These are phyloP conservation scores for Prionailurus viverrinus DNA, from an alignment of 2,113 vertebrate species.

Conservation along the genomic window DNA sequence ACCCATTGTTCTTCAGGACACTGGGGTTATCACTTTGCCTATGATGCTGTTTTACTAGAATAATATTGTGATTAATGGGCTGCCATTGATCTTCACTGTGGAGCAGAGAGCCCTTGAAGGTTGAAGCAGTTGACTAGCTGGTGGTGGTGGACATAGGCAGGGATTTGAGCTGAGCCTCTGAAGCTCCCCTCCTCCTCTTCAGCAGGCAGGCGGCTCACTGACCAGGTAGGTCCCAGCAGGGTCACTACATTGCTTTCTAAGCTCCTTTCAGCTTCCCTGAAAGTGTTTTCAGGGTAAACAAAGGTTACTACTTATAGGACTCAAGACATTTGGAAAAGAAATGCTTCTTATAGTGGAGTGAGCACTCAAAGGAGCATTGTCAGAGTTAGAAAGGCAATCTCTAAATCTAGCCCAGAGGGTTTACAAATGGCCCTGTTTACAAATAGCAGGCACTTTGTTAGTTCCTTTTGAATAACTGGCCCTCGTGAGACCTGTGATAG, in stretches of 20 bases:
- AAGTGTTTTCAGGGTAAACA: slow-evolving; percentile 75
- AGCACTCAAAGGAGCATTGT: slow-evolving; percentile 69
- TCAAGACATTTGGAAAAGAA: slow-evolving; percentile 75
- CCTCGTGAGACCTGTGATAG: slow-evolving; percentile 56
- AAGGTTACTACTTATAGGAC: slow-evolving; percentile 78
- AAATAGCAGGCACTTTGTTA: slow-evolving; percentile 81
- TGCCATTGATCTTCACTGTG: slow-evolving; percentile 7
- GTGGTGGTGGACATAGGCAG: background rate
- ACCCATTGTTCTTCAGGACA: slow-evolving; percentile 21
- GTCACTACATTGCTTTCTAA: slow-evolving; percentile 29
- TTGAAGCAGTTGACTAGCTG: slow-evolving; percentile 25
- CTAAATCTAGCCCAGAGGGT: slow-evolving; percentile 77
- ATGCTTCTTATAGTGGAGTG: slow-evolving; percentile 63
- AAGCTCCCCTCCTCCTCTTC: background rate
- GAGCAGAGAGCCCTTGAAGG: slow-evolving; percentile 39
- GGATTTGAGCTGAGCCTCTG: background rate
- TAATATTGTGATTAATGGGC: slow-evolving; percentile 65
- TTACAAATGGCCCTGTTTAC: slow-evolving; percentile 81
- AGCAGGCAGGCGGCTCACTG: background rate
- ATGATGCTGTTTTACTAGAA: slow-evolving; percentile 62
- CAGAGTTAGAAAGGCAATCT: slow-evolving; percentile 77
- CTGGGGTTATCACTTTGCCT: slow-evolving; percentile 41
- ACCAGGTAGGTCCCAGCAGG: slow-evolving; percentile 26
- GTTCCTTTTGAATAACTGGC: slow-evolving; percentile 75
- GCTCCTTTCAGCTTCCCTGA: slow-evolving; percentile 55